Evolutionary conservation across 2,113 vertebrate genomes (phyloP).

Genomic region (Dascyllus trimaculatus): DNA sequence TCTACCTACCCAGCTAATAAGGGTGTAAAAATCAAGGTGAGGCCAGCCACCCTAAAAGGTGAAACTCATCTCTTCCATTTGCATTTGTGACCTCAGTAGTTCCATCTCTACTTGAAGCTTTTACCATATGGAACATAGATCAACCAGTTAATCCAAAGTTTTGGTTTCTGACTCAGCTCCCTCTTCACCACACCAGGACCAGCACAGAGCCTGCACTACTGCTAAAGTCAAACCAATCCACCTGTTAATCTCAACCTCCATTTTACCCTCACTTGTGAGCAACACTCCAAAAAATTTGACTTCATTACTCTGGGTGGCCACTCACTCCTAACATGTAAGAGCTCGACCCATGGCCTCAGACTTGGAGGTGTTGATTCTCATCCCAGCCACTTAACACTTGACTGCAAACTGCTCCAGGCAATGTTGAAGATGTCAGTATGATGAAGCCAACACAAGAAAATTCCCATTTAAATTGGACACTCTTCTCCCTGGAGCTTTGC

Average conservation of each 20-base stretch:
- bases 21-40: too few species aligned
- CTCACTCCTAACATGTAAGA: too few species aligned
- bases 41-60: not conserved
- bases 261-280: not conserved
- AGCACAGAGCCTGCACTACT: not conserved
- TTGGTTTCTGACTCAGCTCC: too few species aligned
- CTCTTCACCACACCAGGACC: not conserved
- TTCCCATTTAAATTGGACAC: not conserved
- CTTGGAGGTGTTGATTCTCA: too few species aligned
- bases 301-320: too few species aligned
- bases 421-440: too few species aligned
- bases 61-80: not conserved
- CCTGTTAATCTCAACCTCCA: not conserved
- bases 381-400: too few species aligned
- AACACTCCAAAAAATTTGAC: not conserved
- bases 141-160: not conserved
- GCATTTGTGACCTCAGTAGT: not conserved
- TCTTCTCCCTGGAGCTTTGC: not conserved
- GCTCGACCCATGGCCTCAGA: too few species aligned
- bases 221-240: not conserved
- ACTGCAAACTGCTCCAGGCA: too few species aligned
- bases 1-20: too few species aligned
- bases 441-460: not conserved
- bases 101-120: not conserved
- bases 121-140: not conserved